Base-by-base conservation (phyloP, 1,140 invertebrate species). In the Brachionus paranguensis region DNA sequence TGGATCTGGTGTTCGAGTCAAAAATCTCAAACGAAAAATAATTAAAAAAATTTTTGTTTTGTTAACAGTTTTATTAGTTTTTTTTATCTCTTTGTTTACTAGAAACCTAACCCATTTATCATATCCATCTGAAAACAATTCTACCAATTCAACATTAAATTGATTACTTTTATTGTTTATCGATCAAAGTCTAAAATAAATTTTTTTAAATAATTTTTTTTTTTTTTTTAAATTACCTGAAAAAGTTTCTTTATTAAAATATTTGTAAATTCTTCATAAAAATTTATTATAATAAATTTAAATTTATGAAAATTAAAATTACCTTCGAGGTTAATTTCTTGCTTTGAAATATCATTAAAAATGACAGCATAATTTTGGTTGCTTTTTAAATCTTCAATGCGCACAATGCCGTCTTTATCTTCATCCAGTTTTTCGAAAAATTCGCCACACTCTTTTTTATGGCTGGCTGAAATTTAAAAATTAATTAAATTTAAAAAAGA, bases 11-110 rank as follows among this genome's bases (percentile, higher is more conserved):
- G n/a, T 41, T 72, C n/a, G 43, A 72, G 5, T 41, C 0, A 72
- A 72, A 72, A 43, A 72, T 72, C 17, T 72, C n/a, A 72, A 72
- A 20, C 3, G 68, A 72, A 72, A 72, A 24, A 72, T 72, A 45
- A 41, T 72, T 20, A 72, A 72, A 72, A 72, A 72, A 72, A 43
- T 72, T 43, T 72, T 45, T 41, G 68, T 72, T 43, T 33, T 72
- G 6, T 37, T 43, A 41, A 17, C 37, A 10, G 68, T 72, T 41
- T 43, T 72, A 41, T 41, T 43, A 20, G 10, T 72, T 45, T 72
- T 72, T 72, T 72, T 41, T 37, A 11, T 72, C 8, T 72, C 68
- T 17, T 17, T 72, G 12, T 41, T 72, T 17, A 72, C 68, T 43
- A 41, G 68, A 72, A 72, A 72, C 41, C 10, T 72, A 11, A 72